Evolutionary conservation across 1,140 invertebrate genomes (phyloP).

Genomic region (Tyrophagus putrescentiae): DNA sequence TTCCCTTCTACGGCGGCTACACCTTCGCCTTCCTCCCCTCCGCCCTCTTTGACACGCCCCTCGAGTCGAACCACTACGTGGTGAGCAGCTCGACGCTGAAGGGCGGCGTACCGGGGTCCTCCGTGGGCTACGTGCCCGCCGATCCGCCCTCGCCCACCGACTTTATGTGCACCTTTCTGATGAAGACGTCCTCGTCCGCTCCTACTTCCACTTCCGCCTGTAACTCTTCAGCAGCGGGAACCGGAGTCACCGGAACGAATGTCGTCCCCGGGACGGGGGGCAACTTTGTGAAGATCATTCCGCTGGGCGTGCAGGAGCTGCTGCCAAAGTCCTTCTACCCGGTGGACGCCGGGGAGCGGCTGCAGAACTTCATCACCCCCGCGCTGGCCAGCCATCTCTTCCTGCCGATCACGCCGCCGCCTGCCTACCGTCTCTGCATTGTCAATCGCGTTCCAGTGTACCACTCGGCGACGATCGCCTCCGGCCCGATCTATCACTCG

Average conservation of each 20-base stretch:
- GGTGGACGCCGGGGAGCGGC: not conserved
- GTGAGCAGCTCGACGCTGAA: not conserved
- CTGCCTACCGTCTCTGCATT: not conserved
- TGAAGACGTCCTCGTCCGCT: too few relatives aligned
- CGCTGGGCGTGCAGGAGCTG: not conserved
- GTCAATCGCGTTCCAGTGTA: not conserved
- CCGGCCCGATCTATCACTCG: not conserved
- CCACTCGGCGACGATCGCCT: not conserved
- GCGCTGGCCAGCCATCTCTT: not conserved
- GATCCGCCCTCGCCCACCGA: not conserved
- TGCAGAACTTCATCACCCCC: not conserved
- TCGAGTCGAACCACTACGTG: not conserved
- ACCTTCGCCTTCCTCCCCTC: not conserved
- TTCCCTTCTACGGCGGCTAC: not conserved
- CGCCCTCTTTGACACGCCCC: not conserved
- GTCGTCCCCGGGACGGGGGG: not conserved
- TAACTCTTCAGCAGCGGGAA: too few relatives aligned
- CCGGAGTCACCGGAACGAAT: too few relatives aligned
- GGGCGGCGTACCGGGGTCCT: not conserved
- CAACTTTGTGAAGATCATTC: not conserved
- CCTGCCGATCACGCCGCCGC: not conserved
- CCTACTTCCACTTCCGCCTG: too few relatives aligned
- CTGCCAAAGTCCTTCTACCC: constrained; percentile 5
- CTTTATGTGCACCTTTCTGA: not conserved
- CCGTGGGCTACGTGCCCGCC: not conserved